Evolutionary conservation across 2,797 vertebrate species (phyloP).

Genomic region (Semotilus atromaculatus): DNA sequence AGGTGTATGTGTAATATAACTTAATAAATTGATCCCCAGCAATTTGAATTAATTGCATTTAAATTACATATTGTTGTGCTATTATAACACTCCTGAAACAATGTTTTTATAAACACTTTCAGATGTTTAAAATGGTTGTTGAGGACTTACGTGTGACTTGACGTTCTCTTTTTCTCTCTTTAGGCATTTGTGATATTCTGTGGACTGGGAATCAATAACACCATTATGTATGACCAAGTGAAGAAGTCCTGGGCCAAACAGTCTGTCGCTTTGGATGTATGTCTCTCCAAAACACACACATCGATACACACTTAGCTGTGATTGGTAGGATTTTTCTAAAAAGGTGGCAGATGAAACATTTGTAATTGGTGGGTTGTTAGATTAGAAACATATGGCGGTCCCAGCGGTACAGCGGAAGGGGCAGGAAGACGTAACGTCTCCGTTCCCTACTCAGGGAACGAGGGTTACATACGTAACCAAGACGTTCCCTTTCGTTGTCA

Average conservation of each 20-base stretch:
- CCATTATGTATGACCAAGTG: slow-evolving; percentile 99
- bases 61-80: not conserved
- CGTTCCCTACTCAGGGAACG: too few species aligned
- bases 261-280: slow-evolving; percentile 97
- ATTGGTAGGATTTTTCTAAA: not conserved
- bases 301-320: not conserved
- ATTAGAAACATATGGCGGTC: slow-evolving; percentile 1
- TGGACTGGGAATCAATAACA: slow-evolving; percentile 98
- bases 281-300: slow-evolving; percentile 58
- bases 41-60: too few species aligned
- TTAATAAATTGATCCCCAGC: not conserved
- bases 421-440: too few species aligned
- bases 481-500: too few species aligned
- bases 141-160: not conserved
- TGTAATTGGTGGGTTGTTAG: slow-evolving; percentile 32
- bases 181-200: slow-evolving; percentile 99
- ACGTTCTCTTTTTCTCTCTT: slow-evolving; percentile 37
- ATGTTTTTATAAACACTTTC: not conserved
- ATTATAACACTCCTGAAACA: not conserved
- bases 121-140: not conserved
- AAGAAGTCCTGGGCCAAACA: slow-evolving; percentile 99
- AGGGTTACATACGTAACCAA: too few species aligned
- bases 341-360: not conserved
- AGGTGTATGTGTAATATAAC: not conserved
- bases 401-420: too few species aligned